These are phyloP conservation scores for Neodiprion pinetum DNA, from an alignment of 1,140 invertebrate genomes.

Conservation along the genomic window DNA sequence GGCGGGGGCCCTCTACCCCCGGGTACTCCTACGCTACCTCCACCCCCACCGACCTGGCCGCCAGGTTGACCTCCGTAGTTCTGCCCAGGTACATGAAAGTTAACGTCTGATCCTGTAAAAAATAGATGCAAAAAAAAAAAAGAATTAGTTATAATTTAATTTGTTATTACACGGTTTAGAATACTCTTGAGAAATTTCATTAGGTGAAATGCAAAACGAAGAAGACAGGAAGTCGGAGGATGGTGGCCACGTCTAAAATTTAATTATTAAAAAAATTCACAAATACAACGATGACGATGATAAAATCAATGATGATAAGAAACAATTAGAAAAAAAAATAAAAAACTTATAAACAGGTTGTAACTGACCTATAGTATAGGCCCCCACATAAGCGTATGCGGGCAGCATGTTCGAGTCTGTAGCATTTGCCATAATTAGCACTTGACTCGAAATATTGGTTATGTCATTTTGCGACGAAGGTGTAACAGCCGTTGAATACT, in stretches of 20 bases:
- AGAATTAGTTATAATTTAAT: no score
- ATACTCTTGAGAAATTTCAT: no score
- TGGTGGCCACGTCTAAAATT: no score
- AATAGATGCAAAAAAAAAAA: slow-evolving; percentile 11
- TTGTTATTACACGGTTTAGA: no score
- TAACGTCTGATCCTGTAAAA: slow-evolving; percentile 52
- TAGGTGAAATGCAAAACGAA: neutral
- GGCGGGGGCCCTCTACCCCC: slow-evolving; percentile 55
- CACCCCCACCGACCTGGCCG: slow-evolving; percentile 57
- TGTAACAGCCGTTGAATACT: no score
- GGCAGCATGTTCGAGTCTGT: neutral
- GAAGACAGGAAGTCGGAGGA: neutral
- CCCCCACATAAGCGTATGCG: neutral
- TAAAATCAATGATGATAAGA: neutral
- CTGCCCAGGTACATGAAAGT: slow-evolving; percentile 57
- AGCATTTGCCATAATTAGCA: neutral
- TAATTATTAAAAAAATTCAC: neutral
- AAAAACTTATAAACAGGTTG: neutral
- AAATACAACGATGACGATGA: neutral
- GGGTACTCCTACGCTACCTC: slow-evolving; percentile 53
- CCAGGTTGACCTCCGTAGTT: slow-evolving; percentile 58
- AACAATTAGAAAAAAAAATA: no score
- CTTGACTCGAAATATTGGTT: neutral
- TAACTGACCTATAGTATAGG: neutral
- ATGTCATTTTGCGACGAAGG: neutral